phyloP scores from a whole-genome alignment of 2,797 vertebrate genomes.

The Fistularia commersonii region DNA sequence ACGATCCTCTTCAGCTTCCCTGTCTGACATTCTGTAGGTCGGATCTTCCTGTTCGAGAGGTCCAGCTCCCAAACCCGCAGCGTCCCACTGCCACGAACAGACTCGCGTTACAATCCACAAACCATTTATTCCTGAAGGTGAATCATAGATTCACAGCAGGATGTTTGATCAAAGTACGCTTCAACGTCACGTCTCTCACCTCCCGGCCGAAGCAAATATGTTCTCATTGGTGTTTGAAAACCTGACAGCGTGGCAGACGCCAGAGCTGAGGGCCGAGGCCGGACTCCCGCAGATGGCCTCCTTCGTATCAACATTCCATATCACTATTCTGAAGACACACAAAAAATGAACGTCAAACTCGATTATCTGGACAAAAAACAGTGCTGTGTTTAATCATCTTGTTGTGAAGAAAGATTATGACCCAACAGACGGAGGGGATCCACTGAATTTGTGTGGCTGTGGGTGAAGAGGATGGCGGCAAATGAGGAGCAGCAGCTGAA shows the following conservation, averaged over 20 bases:
- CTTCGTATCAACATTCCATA: slow-evolving; percentile 82
- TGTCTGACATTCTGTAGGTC: slow-evolving; percentile 78
- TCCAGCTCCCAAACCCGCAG: slow-evolving; percentile 87
- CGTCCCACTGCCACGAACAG: slow-evolving; percentile 78
- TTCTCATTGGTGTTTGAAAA: slow-evolving; percentile 78
- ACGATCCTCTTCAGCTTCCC: slow-evolving; percentile 79
- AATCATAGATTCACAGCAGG: no score
- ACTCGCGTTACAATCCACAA: no score
- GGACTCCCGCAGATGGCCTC: slow-evolving; percentile 83
- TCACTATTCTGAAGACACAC: slow-evolving; percentile 77
- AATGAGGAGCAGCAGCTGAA: no score
- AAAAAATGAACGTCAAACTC: not conserved
- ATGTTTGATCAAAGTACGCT: no score
- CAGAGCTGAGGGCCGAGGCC: slow-evolving; percentile 71
- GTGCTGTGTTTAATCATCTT: not conserved
- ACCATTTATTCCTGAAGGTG: no score
- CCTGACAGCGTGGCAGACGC: slow-evolving; percentile 68
- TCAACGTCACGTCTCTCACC: slow-evolving; percentile 78
- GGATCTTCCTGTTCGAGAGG: slow-evolving; percentile 80
- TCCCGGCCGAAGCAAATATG: slow-evolving; percentile 85
- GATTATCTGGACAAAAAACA: not conserved
- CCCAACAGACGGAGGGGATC: no score
- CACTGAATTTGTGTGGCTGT: no score
- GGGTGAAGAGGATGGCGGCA: no score
- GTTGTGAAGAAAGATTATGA: no score